Evolutionary conservation across 2,113 vertebrate species (phyloP).

Genomic region (Ochotona curzoniae): DNA sequence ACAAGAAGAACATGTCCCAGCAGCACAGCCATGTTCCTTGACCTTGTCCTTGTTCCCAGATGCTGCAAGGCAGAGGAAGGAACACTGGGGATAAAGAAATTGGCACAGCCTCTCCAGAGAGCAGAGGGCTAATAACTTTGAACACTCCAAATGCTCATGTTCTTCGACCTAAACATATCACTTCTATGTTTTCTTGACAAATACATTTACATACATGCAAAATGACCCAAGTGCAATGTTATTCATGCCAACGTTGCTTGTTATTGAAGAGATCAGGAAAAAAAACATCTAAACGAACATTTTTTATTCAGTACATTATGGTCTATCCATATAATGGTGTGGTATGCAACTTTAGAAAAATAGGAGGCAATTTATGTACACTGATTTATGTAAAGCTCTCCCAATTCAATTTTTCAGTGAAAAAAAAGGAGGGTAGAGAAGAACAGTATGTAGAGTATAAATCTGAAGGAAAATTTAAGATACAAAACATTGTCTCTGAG

Average conservation of each 20-base stretch:
- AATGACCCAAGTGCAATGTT: background rate
- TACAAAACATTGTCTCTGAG: background rate
- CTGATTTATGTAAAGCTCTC: background rate
- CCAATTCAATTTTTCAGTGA: background rate
- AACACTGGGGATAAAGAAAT: background rate
- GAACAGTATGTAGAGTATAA: background rate
- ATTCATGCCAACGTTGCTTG: background rate
- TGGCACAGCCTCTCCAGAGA: background rate
- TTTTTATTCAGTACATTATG: background rate
- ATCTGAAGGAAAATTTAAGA: slow-evolving; percentile 20
- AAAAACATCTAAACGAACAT: background rate
- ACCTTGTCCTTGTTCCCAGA: background rate
- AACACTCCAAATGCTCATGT: background rate
- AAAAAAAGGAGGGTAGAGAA: background rate
- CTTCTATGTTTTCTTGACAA: background rate
- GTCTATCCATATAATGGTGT: background rate
- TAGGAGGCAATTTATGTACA: background rate
- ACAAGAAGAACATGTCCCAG: background rate
- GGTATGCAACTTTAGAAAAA: background rate
- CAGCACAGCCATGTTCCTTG: background rate
- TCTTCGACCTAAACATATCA: background rate
- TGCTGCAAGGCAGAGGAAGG: background rate
- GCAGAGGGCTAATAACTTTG: background rate
- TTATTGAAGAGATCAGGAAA: background rate
- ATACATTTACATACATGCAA: background rate